These are phyloP conservation scores for Drosophila setosimentum DNA, from an alignment of 2,888 invertebrate genomes.

Conservation along the genomic window DNA sequence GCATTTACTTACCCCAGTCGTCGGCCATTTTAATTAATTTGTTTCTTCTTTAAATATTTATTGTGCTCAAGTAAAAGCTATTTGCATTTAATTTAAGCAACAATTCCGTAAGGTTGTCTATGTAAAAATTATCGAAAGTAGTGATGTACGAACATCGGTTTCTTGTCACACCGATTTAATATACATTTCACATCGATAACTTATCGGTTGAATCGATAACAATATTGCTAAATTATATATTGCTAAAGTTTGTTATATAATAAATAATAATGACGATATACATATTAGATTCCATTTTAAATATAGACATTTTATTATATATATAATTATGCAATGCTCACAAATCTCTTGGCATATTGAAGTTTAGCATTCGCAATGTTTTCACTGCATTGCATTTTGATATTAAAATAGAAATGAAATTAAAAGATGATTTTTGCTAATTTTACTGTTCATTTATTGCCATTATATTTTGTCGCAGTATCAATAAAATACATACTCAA, in stretches of 20 bases:
- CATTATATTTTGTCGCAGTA: not conserved
- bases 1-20: slow-evolving; percentile 89
- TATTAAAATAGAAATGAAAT: not conserved
- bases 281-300: not conserved
- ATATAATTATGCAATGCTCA: not conserved
- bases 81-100: slow-evolving; percentile 40
- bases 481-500: not conserved
- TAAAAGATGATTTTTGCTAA: not conserved
- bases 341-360: not conserved
- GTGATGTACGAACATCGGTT: slow-evolving; percentile 36
- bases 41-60: slow-evolving; percentile 20
- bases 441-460: not conserved
- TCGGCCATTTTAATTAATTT: slow-evolving; percentile 87
- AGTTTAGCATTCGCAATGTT: not conserved
- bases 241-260: slow-evolving; percentile 13
- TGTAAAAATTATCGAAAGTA: slow-evolving; percentile 53
- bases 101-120: slow-evolving; percentile 46
- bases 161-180: slow-evolving; percentile 1
- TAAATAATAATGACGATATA: too few species aligned
- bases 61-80: slow-evolving; percentile 35
- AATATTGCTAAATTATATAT: not conserved
- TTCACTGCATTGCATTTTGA: not conserved
- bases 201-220: slow-evolving; percentile 22
- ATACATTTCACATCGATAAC: slow-evolving; percentile 17
- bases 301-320: not conserved